Evolutionary conservation across 1,140 invertebrate species (phyloP), one percentile per base, ranked within the genome.

Genomic region (Drosophila sp.): DNA sequence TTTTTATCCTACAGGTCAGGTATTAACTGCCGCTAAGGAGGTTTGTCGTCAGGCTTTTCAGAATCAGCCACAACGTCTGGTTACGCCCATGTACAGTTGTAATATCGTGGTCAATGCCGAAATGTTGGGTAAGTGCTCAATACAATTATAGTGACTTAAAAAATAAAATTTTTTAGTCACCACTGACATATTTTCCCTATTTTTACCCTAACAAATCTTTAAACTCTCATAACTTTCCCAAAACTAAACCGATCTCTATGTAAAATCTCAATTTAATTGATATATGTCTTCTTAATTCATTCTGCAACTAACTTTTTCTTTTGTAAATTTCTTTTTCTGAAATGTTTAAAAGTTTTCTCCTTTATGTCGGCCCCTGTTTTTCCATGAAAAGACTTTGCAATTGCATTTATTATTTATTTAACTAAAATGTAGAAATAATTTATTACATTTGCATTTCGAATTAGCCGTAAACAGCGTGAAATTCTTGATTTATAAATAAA

Each of bases 1-100:
- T 9, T 64, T 7, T 9, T 1, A 5, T 21, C n/a, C 5, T 82
- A 4, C 34, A 95, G 98, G 98, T 61, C 98, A 99, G 93, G 94
- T 99, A 43, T 97, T 99, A 93, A 98, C 97, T 14, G 94, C 95
- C 13, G 95, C 97, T 16, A 98, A 98, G 92, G 97, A 98, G 75
- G 96, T 95, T 2, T 98, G 98, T 90, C 93, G 96, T 43, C 96
- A 95, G 91, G 96, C 97, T 0, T 98, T 99, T 82, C 97, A 97
- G 91, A 94, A 95, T 32, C 97, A 98, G 90, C 95, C 97, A 4
- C 97, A 98, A 89, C 93, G 99, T 63, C 91, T 99, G 3, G 97
- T 99, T 93, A 97, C 96, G 8, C 98, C 99, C 0, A 99, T 99
- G 97, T 99, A 99, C 91, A 96, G 95, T 34, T 99, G 98, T 92